Base-by-base conservation (phyloP, 1,140 invertebrate species). In the Cataglyphis hispanica region DNA sequence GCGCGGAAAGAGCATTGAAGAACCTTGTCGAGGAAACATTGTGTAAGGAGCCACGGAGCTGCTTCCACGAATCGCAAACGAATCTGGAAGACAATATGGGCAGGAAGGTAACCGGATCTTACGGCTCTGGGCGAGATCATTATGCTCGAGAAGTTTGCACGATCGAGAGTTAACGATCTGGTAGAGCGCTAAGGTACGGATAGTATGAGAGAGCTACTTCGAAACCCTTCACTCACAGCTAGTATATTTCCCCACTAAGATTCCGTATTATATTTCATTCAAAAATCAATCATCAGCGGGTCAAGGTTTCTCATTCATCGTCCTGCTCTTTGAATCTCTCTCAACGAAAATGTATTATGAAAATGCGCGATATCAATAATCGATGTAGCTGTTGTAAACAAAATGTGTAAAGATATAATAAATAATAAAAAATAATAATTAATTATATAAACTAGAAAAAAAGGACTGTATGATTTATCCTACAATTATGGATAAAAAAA, bases 131-230 rank as follows among this genome's bases (percentile, higher is more conserved):
- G 64, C 74, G 64, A 88, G 90, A 89, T 91, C 89, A 86, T 91
- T 89, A 90, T 72, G 77, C 56, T 85, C 66, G 67, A 76, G 66
- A 76, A 86, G 89, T 88, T 91, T 86, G 89, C 87, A 86, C 85
- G 75, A 89, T 91, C 87, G 83, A 85, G 89, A 89, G 88, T 90
- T 91, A 90, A 91, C 86, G 85, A 89, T 86, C 84, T 58, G 63
- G 81, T 50, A 50, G 86, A 88, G 72, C 53, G 72, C 76, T 78
- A 87, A 58, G 78, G 53, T 77, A 80, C 34, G 37, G 50, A 70
- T 60, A 69, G 69, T 76, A 63, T 58, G 53, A 6, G 37, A 72
- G 50, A 80, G 77, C 75, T 78, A 67, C 80, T 87, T 88, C 61
- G 46, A 50, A 76, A 70, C 58, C 53, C 72, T 25, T 78, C 63